Evolutionary conservation across 1,140 invertebrate genomes (phyloP).

Genomic region (Lepidurus arcticus): DNA sequence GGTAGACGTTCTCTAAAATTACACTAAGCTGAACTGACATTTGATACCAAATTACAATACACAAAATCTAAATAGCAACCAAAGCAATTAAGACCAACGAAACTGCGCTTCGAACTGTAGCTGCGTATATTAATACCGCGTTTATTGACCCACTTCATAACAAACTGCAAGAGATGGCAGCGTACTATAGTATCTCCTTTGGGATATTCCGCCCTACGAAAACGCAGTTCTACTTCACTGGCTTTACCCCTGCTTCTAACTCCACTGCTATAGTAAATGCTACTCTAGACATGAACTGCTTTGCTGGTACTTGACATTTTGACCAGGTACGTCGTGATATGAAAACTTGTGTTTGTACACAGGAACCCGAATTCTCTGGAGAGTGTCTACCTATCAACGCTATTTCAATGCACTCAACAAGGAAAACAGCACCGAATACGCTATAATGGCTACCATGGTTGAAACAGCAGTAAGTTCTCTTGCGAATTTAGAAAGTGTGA

Average conservation of each 20-base stretch:
- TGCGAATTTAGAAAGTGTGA: too few relatives aligned
- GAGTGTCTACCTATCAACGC: background rate
- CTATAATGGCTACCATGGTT: background rate
- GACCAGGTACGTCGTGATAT: too few relatives aligned
- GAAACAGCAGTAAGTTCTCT: background rate
- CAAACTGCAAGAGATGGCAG: background rate
- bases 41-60: background rate
- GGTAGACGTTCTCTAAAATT: background rate
- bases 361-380: too few relatives aligned
- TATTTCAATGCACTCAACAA: background rate
- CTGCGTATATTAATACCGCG: too few relatives aligned
- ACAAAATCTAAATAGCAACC: too few relatives aligned
- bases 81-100: too few relatives aligned
- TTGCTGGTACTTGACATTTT: too few relatives aligned
- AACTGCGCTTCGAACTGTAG: too few relatives aligned
- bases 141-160: background rate
- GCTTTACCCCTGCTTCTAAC: background rate
- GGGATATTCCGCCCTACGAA: background rate
- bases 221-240: background rate
- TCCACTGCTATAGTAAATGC: too few relatives aligned
- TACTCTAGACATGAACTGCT: too few relatives aligned
- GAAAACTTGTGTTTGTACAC: too few relatives aligned
- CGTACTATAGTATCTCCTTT: background rate
- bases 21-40: background rate
- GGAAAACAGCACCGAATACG: background rate